Base-by-base conservation (phyloP, 1,140 invertebrate genomes). In the Wiebesia pumilae region DNA sequence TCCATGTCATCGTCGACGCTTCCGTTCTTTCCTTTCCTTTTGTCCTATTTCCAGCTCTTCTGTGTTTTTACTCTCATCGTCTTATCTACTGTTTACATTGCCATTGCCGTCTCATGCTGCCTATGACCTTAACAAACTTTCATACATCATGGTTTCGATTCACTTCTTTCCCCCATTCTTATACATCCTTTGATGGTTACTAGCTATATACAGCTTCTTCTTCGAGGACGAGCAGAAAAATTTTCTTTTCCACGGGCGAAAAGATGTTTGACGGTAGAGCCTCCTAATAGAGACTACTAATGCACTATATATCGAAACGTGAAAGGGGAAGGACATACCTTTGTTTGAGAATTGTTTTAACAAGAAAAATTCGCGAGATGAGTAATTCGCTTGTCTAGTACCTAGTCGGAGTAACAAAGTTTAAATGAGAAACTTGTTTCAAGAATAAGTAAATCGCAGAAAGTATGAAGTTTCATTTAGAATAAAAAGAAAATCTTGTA, bases 1-100 rank as follows among this genome's bases (percentile, higher is more conserved):
- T 91, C 90, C 91, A 88, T 91, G 91, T 93, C 92, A 92, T 93
- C 90, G 89, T 91, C 89, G 89, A 89, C 88, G 90, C 75, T 83
- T 87, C 86, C 85, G 51, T 78, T 79, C 78, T 40, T 75, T 90
- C 90, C 88, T 90, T 90, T 88, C 69, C 85, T 89, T 82, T 67
- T 40, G 38, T 79, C 87, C 71, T 75, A 75, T 75, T 43, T 43
- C 75, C 80, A 67, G 58, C 62, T 65, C 30, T 47, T 21, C 27
- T 73, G n/a, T 81, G 71, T 79, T 80, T 81, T 81, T 81, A 27
- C 81, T 47, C 65, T 47, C 35, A 67, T 81, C 83, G 87, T 87
- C 81, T 84, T 84, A 80, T 85, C 84, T 80, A n/a, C 83, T 85
- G 84, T 85, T 85, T 85, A 67, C 47, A 67, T 69, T 65, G 47